phyloP scores from a whole-genome alignment of 2,797 vertebrate species.

The Peromyscus melanophrys region DNA sequence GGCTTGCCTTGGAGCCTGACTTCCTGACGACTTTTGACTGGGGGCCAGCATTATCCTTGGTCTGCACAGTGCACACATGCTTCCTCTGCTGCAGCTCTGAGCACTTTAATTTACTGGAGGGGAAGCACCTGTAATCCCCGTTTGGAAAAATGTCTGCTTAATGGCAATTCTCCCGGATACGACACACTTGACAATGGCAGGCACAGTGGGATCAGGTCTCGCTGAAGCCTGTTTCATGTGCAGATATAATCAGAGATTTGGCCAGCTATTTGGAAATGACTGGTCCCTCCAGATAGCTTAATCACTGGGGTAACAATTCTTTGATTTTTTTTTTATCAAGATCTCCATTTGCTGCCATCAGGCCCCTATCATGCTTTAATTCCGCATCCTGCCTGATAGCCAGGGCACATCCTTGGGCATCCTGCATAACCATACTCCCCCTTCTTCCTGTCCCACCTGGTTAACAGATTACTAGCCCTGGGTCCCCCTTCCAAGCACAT shows the following conservation, averaged over 20 bases:
- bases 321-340: conserved; percentile 34
- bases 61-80: conserved; percentile 61
- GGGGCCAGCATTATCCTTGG: conserved; percentile 77
- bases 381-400: neutral
- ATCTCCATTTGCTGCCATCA: neutral
- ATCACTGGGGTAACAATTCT: neutral
- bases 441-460: neutral
- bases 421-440: neutral
- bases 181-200: conserved; percentile 60
- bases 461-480: neutral
- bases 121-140: conserved; percentile 83
- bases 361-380: neutral
- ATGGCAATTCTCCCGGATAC: conserved; percentile 65
- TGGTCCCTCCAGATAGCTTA: conserved; percentile 46
- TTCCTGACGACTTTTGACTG: conserved; percentile 79
- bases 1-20: conserved; percentile 73
- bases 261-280: conserved; percentile 60
- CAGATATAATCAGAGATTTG: conserved; percentile 58
- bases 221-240: neutral
- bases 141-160: conserved; percentile 78
- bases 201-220: conserved; percentile 29
- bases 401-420: neutral
- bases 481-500: neutral
- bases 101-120: conserved; percentile 78
- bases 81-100: conserved; percentile 74